Evolutionary conservation across 2,888 invertebrate genomes (phyloP).

Genomic region (Griposia aprilina): DNA sequence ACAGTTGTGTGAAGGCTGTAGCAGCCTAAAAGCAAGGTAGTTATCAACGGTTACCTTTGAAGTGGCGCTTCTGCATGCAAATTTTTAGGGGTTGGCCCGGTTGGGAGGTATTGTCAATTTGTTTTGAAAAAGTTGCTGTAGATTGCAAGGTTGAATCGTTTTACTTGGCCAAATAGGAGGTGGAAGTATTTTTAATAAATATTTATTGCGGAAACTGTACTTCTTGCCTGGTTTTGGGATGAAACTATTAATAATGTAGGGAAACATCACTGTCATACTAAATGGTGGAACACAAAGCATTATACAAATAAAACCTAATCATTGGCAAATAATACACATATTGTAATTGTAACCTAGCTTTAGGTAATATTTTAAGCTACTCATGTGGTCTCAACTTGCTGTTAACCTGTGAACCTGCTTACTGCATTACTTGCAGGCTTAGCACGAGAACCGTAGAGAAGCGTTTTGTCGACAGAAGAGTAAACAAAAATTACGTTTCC

Average conservation of each 20-base stretch:
- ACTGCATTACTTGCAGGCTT: too few relatives aligned
- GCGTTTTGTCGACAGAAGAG: too few relatives aligned
- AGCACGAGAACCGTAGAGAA: too few relatives aligned
- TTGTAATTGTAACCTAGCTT: too few relatives aligned
- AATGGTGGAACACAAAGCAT: neutral
- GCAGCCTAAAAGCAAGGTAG: constrained; percentile 75
- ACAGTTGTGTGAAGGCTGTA: neutral
- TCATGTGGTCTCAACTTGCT: too few relatives aligned
- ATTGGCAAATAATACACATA: too few relatives aligned
- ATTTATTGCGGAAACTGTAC: constrained; percentile 1
- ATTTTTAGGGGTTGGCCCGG: constrained; percentile 77
- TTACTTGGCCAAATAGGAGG: constrained; percentile 20
- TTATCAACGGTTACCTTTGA: constrained; percentile 88
- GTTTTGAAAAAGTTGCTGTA: constrained; percentile 67
- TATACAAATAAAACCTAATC: neutral
- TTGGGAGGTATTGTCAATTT: constrained; percentile 82
- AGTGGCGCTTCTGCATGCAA: constrained; percentile 91
- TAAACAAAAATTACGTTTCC: too few relatives aligned
- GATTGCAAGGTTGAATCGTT: constrained; percentile 60
- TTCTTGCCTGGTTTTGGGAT: neutral
- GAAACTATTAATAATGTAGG: neutral
- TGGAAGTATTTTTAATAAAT: constrained; percentile 8
- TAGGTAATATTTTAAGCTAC: too few relatives aligned
- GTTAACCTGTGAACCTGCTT: too few relatives aligned
- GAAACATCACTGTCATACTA: neutral